Base-by-base conservation (phyloP, 2,888 invertebrate genomes). In the Amphipoea lucens region DNA sequence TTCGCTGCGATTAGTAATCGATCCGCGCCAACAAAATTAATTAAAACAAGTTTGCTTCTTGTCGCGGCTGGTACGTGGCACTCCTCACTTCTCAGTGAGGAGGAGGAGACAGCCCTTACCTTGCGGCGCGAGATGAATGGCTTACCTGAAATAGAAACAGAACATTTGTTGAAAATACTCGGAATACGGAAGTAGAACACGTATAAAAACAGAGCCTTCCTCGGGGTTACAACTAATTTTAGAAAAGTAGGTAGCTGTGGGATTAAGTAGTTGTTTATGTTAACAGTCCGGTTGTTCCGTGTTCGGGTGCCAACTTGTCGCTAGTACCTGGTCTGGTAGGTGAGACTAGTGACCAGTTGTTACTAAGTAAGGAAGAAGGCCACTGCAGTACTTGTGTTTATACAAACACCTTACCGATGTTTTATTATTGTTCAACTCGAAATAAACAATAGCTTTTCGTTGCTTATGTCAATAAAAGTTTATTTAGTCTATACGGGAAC, bases 1-100 rank as follows among this genome's bases (percentile, higher is more conserved):
- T 71, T 83, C 66, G 76, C 67, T 65, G 79, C 76, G 80, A 88
- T 87, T 89, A 85, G 85, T 78, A 73, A 82, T 77, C 79, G 82
- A 79, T 76, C 72, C 60, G 69, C 57, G 66, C 79, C 51, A 81
- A 81, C 76, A 65, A 77, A 86, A 83, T 85, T 87, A 83, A 86
- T 89, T 89, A 78, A 84, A 83, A 88, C 63, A 76, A 82, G 76
- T 81, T 79, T n/a, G 69, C 12, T 69, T 29, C 20, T 62, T 36
- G 68, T 66, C 14, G 71, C 51, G 17, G 54, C 57, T 72, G 72
- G 74, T 57, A 67, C 62, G 71, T 60, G 78, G 11, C n/a, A 9
- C n/a, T 23, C 23, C 4, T 51, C 36, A 29, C 42, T 68, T n/a
- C 65, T 62, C 29, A 23, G 45, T 29, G 51, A 20, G 40, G 54